phyloP scores from a whole-genome alignment of 1,140 invertebrate genomes.

The Macrostomum lignano region DNA sequence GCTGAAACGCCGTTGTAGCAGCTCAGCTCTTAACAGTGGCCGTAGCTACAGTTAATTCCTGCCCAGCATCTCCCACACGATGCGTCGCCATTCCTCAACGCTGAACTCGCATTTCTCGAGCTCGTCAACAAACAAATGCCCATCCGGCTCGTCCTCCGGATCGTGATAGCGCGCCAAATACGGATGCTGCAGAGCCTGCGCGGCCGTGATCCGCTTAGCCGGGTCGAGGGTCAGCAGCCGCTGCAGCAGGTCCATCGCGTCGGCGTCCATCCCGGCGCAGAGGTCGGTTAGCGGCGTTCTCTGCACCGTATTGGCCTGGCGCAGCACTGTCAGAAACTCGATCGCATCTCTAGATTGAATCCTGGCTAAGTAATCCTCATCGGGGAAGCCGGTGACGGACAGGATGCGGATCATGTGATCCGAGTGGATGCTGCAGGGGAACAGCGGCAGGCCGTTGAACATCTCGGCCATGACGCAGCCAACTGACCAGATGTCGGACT shows the following conservation, averaged over 20 bases:
- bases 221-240: conserved; percentile 79
- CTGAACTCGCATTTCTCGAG: too few relatives aligned
- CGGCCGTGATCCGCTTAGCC: conserved; percentile 65
- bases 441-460: conserved; percentile 75
- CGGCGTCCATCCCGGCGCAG: too few relatives aligned
- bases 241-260: conserved; percentile 52
- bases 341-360: too few relatives aligned
- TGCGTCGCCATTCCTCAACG: too few relatives aligned
- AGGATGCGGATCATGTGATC: not conserved
- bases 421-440: conserved; percentile 29
- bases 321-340: too few relatives aligned
- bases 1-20: too few relatives aligned
- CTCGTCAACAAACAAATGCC: not conserved
- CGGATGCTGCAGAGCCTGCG: conserved; percentile 60
- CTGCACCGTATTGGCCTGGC: too few relatives aligned
- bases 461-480: conserved; percentile 85
- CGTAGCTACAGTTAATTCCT: too few relatives aligned
- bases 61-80: too few relatives aligned
- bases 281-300: too few relatives aligned
- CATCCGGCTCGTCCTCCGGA: conserved; percentile 53
- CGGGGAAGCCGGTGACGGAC: not conserved
- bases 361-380: not conserved
- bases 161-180: conserved; percentile 61
- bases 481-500: conserved; percentile 50
- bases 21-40: too few relatives aligned